Evolutionary conservation across 2,797 vertebrate species (phyloP).

Genomic region (Huso huso): DNA sequence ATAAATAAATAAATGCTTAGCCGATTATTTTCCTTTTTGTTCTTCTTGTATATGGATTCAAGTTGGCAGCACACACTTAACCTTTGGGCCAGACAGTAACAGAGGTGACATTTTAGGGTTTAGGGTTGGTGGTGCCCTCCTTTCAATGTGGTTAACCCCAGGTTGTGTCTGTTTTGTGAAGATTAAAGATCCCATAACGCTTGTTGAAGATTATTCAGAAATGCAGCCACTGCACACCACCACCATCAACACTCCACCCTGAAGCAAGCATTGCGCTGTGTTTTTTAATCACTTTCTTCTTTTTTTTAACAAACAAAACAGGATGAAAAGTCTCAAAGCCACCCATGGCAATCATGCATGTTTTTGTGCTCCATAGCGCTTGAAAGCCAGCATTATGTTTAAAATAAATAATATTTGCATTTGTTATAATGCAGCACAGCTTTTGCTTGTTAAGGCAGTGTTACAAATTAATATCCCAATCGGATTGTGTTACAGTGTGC

Average conservation of each 20-base stretch:
- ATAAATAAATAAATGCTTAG: too few relatives aligned
- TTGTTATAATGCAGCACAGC: constrained; percentile 14
- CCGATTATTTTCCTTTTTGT: too few relatives aligned
- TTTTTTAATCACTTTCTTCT: constrained; percentile 22
- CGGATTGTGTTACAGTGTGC: constrained; percentile 29
- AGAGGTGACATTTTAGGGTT: too few relatives aligned
- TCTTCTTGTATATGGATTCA: too few relatives aligned
- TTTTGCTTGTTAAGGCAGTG: constrained; percentile 27
- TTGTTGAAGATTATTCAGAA: constrained; percentile 22
- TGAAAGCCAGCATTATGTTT: constrained; percentile 28
- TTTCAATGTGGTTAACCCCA: neutral
- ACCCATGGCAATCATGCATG: constrained; percentile 16
- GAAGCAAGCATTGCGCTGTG: constrained; percentile 4
- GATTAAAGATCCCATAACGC: constrained; percentile 37
- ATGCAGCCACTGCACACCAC: constrained; percentile 23
- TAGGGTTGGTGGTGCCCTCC: too few relatives aligned
- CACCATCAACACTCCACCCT: constrained; percentile 3
- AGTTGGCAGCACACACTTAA: too few relatives aligned
- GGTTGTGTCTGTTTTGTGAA: constrained; percentile 30
- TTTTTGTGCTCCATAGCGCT: constrained; percentile 30
- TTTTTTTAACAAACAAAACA: constrained; percentile 31
- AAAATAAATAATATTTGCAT: constrained; percentile 26
- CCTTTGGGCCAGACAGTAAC: too few relatives aligned
- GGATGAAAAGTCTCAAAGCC: constrained; percentile 36
- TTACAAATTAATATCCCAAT: constrained; percentile 42